Base-by-base conservation (phyloP, 1,140 invertebrate genomes). In the Globodera ellingtonae region DNA sequence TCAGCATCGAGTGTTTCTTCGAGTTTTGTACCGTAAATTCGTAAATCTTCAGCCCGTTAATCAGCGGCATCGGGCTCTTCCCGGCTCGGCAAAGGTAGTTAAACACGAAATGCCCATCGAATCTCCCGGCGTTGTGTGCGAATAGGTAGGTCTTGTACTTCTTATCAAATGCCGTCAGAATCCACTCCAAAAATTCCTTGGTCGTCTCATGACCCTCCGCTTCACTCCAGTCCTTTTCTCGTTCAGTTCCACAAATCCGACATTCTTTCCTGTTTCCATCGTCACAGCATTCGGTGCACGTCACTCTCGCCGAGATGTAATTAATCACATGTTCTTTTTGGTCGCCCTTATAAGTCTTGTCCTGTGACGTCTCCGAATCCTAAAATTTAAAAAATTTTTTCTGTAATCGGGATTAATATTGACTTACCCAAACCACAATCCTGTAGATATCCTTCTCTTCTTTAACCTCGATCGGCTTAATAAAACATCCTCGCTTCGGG, bases 11-110 rank as follows among this genome's bases (percentile, higher is more conserved):
- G 24, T 70, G 67, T 47, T 44, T 35, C 24, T 70, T 70, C 24
- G 24, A 44, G 3, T 70, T 70, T 24, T 35, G 24, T 7, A 70
- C 67, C 18, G 7, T 70, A 18, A 70, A 70, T 70, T 70, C 67
- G 13, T 44, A 70, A 44, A 70, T 70, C 18, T 70, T 70, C 13
- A 70, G 67, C 10, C 67, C 67, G 6, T 70, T 70, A 9, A 70
- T 44, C 3, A 47, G 9, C 6, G 46, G 24, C 24, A 44, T 35
- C 4, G 67, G 67, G 24, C 24, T 35, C 24, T 47, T 35, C 67
- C 67, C 46, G 24, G 67, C 24, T 13, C 15, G 24, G 5, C 67
- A 44, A 4, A 70, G 24, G 15, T 70, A 70, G 3, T 70, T 70
- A 47, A 70, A 35, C 6, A 70, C 46, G 24, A 70, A 70, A 70